Percentiles rank a stretch among this genome's conserved stretches.
Conservation (phyloP, 1,140 invertebrate genomes). For the Octopus bimaculoides region DNA sequence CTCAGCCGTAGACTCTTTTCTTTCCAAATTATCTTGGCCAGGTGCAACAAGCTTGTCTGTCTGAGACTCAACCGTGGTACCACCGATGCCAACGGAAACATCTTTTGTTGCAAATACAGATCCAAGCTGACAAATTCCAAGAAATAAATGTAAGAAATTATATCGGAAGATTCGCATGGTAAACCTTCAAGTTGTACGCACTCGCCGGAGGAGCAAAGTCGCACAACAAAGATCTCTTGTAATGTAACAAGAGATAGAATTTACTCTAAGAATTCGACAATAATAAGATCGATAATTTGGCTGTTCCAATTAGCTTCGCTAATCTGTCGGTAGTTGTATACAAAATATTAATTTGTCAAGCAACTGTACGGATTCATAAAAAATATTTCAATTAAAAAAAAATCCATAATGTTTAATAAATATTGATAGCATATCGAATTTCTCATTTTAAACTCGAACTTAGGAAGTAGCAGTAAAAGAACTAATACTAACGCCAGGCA, state of each 20-base stretch:
- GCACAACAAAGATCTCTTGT: constrained; percentile 1
- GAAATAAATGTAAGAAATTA: background rate
- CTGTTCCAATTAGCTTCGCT: background rate
- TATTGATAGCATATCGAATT: too few relatives aligned
- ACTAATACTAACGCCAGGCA: too few relatives aligned
- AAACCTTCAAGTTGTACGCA: constrained; percentile 6
- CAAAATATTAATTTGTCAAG: background rate
- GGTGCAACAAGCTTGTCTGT: background rate
- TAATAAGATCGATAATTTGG: background rate
- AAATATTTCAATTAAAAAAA: too few relatives aligned
- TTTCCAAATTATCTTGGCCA: constrained; percentile 3
- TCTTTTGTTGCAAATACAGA: constrained; percentile 3
- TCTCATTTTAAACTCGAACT: too few relatives aligned
- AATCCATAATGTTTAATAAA: too few relatives aligned
- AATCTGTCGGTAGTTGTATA: background rate
- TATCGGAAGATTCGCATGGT: constrained; percentile 1
- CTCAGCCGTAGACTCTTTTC: background rate
- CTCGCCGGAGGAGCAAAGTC: constrained; percentile 4
- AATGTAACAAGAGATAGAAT: background rate
- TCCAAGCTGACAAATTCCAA: constrained; percentile 8
- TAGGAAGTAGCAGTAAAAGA: too few relatives aligned
- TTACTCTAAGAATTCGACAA: background rate
- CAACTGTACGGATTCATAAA: too few relatives aligned
- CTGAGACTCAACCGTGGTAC: background rate
- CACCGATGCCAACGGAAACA: background rate